Percentiles rank a stretch among this genome's conserved stretches.
These are phyloP conservation scores for Lophotis ruficrista DNA, from an alignment of 2,113 vertebrate genomes.

Conservation along the genomic window DNA sequence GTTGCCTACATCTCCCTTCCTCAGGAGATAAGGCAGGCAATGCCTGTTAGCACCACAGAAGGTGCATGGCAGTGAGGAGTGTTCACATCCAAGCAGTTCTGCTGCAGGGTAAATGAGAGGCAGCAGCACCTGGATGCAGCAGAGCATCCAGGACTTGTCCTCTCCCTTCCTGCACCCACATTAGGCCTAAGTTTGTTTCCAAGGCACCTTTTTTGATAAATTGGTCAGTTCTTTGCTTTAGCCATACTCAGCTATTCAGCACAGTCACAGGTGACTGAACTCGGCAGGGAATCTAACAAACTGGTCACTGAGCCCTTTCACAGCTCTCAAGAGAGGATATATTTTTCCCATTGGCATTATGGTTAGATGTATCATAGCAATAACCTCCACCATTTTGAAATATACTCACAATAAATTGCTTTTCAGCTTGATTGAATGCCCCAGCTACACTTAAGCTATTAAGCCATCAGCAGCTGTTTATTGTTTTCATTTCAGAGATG, in stretches of 20 bases:
- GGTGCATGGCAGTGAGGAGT: background rate
- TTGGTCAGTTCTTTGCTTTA: background rate
- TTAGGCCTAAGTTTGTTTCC: background rate
- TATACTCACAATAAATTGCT: background rate
- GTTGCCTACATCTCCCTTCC: background rate
- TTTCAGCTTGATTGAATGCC: background rate
- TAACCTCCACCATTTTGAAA: background rate
- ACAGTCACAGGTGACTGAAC: background rate
- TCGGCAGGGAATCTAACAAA: background rate
- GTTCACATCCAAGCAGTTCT: background rate
- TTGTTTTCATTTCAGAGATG: constrained; percentile 23
- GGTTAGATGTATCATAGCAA: background rate
- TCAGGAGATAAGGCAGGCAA: background rate
- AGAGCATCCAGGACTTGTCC: background rate
- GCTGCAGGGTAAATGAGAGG: background rate
- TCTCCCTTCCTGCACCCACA: background rate
- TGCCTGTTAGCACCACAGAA: background rate
- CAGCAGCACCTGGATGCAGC: background rate
- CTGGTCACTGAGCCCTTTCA: background rate
- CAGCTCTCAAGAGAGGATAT: background rate
- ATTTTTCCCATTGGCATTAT: background rate
- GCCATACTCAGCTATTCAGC: background rate
- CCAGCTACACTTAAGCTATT: background rate
- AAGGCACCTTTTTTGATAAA: background rate
- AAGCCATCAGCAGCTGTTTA: constrained; percentile 39